Conservation (phyloP, 64 coral and sea anemone species). For the Montipora cactus region DNA sequence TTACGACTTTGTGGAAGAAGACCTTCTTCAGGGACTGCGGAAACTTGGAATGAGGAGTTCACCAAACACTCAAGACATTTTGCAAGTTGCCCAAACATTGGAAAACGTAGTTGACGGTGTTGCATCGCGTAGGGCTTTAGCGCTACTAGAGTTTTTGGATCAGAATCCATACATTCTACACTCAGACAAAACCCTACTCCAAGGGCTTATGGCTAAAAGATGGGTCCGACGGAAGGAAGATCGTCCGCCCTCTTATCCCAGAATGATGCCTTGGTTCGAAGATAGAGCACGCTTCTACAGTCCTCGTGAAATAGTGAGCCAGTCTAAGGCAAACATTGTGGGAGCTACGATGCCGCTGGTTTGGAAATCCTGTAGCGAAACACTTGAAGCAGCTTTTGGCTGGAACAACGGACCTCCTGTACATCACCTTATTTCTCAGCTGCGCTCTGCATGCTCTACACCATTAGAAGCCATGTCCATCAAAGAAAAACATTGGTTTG, state of each 20-base stretch:
- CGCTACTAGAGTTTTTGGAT: slow-evolving; percentile 41
- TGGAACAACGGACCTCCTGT: slow-evolving; percentile 61
- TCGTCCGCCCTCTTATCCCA: slow-evolving; percentile 25
- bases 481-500: slow-evolving; percentile 23
- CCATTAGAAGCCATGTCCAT: not conserved
- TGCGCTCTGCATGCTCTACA: slow-evolving; percentile 43
- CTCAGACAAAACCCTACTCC: not conserved
- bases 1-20: slow-evolving; percentile 26
- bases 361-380: not conserved
- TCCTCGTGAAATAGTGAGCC: slow-evolving; percentile 33
- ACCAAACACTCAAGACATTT: slow-evolving; percentile 23
- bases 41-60: slow-evolving; percentile 59
- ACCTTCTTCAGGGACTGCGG: slow-evolving; percentile 52
- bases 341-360: slow-evolving; percentile 66
- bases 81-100: slow-evolving; percentile 34
- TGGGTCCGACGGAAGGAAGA: slow-evolving; percentile 37
- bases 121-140: slow-evolving; percentile 31
- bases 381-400: slow-evolving; percentile 57
- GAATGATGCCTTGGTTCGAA: slow-evolving; percentile 44
- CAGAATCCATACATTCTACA: not conserved
- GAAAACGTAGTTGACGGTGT: not conserved
- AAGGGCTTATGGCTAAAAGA: slow-evolving; percentile 1
- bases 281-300: not conserved
- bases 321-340: slow-evolving; percentile 41
- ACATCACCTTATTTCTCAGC: slow-evolving; percentile 52